These are phyloP conservation scores for Pagetopsis macropterus DNA, from an alignment of 2,797 vertebrate genomes.

Conservation along the genomic window DNA sequence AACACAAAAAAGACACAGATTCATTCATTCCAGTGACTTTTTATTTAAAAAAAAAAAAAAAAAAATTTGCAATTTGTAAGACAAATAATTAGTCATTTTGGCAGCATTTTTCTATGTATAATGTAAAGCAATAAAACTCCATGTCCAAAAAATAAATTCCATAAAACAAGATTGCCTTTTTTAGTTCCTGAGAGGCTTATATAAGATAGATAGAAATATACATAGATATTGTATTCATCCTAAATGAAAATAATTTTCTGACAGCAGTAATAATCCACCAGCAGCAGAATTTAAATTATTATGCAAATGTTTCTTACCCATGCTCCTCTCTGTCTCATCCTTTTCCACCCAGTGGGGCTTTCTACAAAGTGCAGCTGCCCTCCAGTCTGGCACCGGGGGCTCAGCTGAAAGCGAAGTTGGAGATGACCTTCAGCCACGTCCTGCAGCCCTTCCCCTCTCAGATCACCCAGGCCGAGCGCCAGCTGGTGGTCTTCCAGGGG, in stretches of 20 bases:
- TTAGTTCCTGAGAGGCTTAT: background rate
- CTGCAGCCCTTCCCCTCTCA: constrained; percentile 94
- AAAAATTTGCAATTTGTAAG: background rate
- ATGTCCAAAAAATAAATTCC: background rate
- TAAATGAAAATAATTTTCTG: no score
- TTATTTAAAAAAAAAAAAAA: background rate
- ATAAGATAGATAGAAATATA: background rate
- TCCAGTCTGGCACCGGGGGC: constrained; percentile 86
- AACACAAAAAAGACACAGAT: background rate
- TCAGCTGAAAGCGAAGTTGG: constrained; percentile 90
- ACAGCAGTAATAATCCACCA: no score
- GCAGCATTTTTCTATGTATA: background rate
- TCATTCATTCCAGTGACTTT: background rate
- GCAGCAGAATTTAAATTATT: background rate
- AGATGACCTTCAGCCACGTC: constrained; percentile 92
- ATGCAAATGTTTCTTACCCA: background rate
- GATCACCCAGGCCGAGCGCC: constrained; percentile 95
- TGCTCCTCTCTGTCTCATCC: constrained; percentile 13
- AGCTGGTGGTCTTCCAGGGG: constrained; percentile 96
- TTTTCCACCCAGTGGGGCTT: constrained; percentile 85
- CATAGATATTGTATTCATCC: no score
- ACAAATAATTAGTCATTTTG: background rate
- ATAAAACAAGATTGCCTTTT: background rate
- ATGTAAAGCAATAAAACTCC: background rate
- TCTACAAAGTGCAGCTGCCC: constrained; percentile 90